phyloP scores from a whole-genome alignment of 1,140 invertebrate genomes.

The Epicauta chinensis region DNA sequence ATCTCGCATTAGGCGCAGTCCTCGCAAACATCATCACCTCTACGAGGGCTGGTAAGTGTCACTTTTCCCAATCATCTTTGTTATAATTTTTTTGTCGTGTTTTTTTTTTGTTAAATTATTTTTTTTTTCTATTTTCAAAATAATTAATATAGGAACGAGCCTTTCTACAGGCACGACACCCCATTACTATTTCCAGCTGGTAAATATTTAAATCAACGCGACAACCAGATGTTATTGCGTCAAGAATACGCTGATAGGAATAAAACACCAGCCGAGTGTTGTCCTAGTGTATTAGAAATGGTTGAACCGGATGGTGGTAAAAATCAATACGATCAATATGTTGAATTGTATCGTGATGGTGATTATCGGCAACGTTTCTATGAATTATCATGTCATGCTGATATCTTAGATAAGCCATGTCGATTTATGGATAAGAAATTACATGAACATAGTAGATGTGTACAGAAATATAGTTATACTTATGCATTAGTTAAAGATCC shows the following conservation, averaged over 20 bases:
- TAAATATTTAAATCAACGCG: slow-evolving; percentile 43
- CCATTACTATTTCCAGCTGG: slow-evolving; percentile 26
- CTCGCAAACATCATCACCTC: slow-evolving; percentile 10
- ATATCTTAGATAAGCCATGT: slow-evolving; percentile 66
- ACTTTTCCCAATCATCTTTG: too few relatives aligned
- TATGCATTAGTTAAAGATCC: slow-evolving; percentile 68
- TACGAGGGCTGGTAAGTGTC: slow-evolving; percentile 18
- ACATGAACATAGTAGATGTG: slow-evolving; percentile 64
- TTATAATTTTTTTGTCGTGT: too few relatives aligned
- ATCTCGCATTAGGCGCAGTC: slow-evolving; percentile 10
- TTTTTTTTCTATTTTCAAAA: background rate
- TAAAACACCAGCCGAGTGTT: slow-evolving; percentile 63
- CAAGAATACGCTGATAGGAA: slow-evolving; percentile 50
- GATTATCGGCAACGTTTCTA: slow-evolving; percentile 64
- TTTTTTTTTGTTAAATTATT: background rate
- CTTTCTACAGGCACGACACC: slow-evolving; percentile 26
- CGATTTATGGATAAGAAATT: slow-evolving; percentile 65
- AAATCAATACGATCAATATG: slow-evolving; percentile 62
- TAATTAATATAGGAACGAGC: slow-evolving; percentile 23
- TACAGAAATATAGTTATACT: slow-evolving; percentile 77
- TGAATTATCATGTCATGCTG: slow-evolving; percentile 69
- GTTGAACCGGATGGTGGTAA: slow-evolving; percentile 69
- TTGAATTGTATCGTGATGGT: slow-evolving; percentile 68
- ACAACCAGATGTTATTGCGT: slow-evolving; percentile 58
- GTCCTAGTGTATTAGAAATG: slow-evolving; percentile 69